A percentile compares a stretch with the other conserved stretches of the same genome.
Conservation (phyloP, 1,140 invertebrate genomes). For the Subanguina moxae region DNA sequence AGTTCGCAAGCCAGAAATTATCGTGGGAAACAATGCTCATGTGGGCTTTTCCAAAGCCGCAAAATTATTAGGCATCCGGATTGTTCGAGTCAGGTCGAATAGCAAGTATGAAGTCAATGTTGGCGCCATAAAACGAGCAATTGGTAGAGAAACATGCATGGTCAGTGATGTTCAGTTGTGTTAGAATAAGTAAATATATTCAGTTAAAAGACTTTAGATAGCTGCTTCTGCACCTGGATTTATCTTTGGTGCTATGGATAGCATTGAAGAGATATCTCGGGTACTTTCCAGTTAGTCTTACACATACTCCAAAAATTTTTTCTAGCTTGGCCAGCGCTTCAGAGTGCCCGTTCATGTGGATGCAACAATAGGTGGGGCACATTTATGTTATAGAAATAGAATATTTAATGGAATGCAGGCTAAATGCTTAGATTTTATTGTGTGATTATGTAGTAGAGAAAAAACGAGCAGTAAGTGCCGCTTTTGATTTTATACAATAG, state of each 20-base stretch:
- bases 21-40: slow-evolving; percentile 82
- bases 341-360: slow-evolving; percentile 94
- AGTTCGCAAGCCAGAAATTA: slow-evolving; percentile 81
- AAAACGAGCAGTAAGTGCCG: no score
- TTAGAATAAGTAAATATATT: not conserved
- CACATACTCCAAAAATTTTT: slow-evolving; percentile 14
- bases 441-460: no score
- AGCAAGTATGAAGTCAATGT: slow-evolving; percentile 69
- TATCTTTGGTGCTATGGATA: slow-evolving; percentile 93
- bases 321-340: slow-evolving; percentile 72
- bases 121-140: slow-evolving; percentile 74
- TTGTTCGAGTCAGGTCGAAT: slow-evolving; percentile 76
- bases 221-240: slow-evolving; percentile 91
- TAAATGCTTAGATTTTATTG: no score
- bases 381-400: no score
- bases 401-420: no score
- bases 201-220: slow-evolving; percentile 40
- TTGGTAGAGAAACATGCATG: slow-evolving; percentile 83
- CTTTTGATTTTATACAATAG: no score
- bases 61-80: slow-evolving; percentile 75
- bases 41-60: slow-evolving; percentile 94
- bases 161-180: slow-evolving; percentile 60
- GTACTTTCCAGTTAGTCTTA: slow-evolving; percentile 46
- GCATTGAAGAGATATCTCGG: slow-evolving; percentile 77
- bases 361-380: slow-evolving; percentile 81